A percentile compares a stretch with the other conserved stretches of the same genome.
Evolutionary conservation across 2,888 invertebrate species (phyloP).

Genomic region (Drosophila prostipennis): DNA sequence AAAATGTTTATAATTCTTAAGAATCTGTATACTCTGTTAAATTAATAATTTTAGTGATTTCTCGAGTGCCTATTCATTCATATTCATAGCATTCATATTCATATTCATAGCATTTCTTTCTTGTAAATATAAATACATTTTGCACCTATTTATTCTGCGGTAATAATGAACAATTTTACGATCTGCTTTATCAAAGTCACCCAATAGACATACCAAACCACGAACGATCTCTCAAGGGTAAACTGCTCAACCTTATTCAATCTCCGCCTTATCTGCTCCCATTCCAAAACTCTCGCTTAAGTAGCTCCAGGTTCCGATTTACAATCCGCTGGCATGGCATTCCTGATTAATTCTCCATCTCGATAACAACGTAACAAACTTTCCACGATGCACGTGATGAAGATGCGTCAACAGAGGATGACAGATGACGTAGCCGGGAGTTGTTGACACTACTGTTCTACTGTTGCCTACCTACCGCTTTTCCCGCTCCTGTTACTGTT

Average conservation of each 20-base stretch:
- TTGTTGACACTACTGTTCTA: slow-evolving; percentile 14
- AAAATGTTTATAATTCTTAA: no score
- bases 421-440: slow-evolving; percentile 37
- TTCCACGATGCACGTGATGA: slow-evolving; percentile 40
- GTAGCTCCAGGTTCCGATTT: slow-evolving; percentile 47
- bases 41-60: no score
- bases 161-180: no score
- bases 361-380: slow-evolving; percentile 42
- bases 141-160: no score
- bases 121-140: no score
- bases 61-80: no score
- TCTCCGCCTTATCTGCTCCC: slow-evolving; percentile 22
- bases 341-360: slow-evolving; percentile 47
- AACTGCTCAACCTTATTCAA: slow-evolving; percentile 5
- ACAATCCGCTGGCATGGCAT: slow-evolving; percentile 49
- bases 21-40: no score
- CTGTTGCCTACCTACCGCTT: slow-evolving; percentile 9
- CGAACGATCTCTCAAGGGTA: slow-evolving; percentile 8
- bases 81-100: no score
- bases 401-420: slow-evolving; percentile 43
- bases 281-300: background rate
- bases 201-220: background rate
- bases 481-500: slow-evolving; percentile 11
- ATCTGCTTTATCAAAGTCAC: background rate
- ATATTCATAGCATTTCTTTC: no score